phyloP scores from a whole-genome alignment of 2,888 invertebrate species.

The Amblyjoppa fuscipennis region DNA sequence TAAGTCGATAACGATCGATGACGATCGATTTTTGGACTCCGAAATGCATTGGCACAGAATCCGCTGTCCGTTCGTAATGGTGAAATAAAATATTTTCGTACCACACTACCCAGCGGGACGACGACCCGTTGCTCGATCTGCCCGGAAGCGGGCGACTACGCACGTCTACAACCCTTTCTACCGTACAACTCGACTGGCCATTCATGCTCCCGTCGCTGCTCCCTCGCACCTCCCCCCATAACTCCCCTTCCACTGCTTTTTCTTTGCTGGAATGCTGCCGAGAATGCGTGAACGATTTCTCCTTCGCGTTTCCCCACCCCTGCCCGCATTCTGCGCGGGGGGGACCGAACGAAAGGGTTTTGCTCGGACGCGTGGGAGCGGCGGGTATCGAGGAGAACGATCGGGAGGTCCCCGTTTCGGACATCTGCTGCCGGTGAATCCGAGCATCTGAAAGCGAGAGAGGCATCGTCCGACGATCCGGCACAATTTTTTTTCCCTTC shows the following conservation, averaged over 20 bases:
- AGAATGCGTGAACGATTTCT: slow-evolving; percentile 47
- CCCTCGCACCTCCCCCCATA: slow-evolving; percentile 53
- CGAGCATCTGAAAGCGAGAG: slow-evolving; percentile 8
- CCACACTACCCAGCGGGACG: slow-evolving; percentile 6
- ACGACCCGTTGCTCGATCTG: slow-evolving; percentile 47
- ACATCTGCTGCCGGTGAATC: slow-evolving; percentile 54
- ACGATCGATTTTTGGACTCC: too few relatives aligned
- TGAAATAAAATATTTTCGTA: not conserved
- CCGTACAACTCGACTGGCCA: slow-evolving; percentile 43
- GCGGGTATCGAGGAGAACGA: slow-evolving; percentile 6
- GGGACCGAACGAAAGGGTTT: slow-evolving; percentile 56
- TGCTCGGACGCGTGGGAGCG: slow-evolving; percentile 60
- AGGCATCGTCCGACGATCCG: not conserved
- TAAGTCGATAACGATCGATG: too few relatives aligned
- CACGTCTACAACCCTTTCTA: slow-evolving; percentile 40
- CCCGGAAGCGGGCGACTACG: slow-evolving; percentile 50
- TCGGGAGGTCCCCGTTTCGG: slow-evolving; percentile 31
- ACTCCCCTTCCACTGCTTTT: slow-evolving; percentile 63
- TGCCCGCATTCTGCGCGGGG: slow-evolving; percentile 15
- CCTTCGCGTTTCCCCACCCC: slow-evolving; percentile 18
- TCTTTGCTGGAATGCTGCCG: slow-evolving; percentile 56
- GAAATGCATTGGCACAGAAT: too few relatives aligned
- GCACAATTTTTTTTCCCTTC: not conserved
- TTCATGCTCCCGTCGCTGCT: slow-evolving; percentile 59
- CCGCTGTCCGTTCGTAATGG: too few relatives aligned